Evolutionary conservation across 2,113 vertebrate genomes (phyloP), one percentile per base, ranked within the genome.

Genomic region (Loxodonta africana): DNA sequence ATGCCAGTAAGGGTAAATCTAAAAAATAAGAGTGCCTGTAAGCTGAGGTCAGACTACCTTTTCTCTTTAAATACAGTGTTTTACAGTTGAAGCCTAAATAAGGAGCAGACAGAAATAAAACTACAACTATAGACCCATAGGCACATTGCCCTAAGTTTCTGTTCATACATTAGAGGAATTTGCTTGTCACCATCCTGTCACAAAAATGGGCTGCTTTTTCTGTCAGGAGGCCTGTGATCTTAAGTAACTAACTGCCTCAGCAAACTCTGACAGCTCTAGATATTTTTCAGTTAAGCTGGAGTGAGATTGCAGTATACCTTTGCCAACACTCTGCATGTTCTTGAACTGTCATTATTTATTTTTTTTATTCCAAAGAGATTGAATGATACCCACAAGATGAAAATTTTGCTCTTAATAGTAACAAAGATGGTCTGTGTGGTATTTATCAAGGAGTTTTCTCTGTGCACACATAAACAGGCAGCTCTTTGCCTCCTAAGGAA

Each of bases 401-500:
- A 82, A 63, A 74, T 82, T 92, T 93, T 90, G 74, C 81, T 83
- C 3, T 80, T 89, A 81, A 41, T 0, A 1, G 33, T 77, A 80
- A 85, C 62, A 37, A 71, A 76, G 46, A 67, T 74, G 80, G 15
- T 60, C 8, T 73, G 11, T 77, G 44, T 86, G 57, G 20, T 69
- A n/a, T 33, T 46, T 77, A 53, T 53, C 71, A 33, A 77, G 21
- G 67, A 28, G 1, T 95, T 20, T 80, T 88, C 53, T 96, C 63
- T 53, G 7, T 60, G 30, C 33, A 28, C 18, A 63, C 41, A 28
- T 67, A 87, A 73, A 44, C 73, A 63, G 65, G 44, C 57, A 73
- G 71, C 73, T 76, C 73, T 82, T 76, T 90, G 92, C 90, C 44
- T 87, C 82, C 15, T 33, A 63, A 95, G 71, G 46, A 96, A 80